Percentiles rank a stretch among this genome's conserved stretches.
These are phyloP conservation scores for Rhagophthalmus giganteus DNA, from an alignment of 2,888 invertebrate genomes.

Conservation along the genomic window DNA sequence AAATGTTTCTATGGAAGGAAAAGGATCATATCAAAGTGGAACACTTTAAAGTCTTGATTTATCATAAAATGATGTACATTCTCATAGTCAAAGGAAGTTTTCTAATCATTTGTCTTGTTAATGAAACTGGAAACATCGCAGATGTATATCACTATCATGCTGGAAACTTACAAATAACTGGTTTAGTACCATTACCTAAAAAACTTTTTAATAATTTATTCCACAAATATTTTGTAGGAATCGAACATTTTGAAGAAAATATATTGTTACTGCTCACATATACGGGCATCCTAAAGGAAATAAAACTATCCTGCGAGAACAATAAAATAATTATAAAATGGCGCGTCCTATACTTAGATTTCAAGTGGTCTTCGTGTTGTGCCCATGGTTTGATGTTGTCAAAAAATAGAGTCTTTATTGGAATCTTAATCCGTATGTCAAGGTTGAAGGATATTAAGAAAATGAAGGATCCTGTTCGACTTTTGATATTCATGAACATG, in stretches of 20 bases:
- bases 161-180: conserved; percentile 45
- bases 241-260: conserved; percentile 42
- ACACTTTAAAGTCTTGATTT: conserved; percentile 40
- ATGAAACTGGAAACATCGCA: conserved; percentile 41
- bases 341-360: conserved; percentile 41
- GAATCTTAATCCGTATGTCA: conserved; percentile 42
- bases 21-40: conserved; percentile 41
- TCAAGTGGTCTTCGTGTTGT: conserved; percentile 42
- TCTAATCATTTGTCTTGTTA: conserved; percentile 42
- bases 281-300: conserved; percentile 44
- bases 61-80: conserved; percentile 40
- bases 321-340: conserved; percentile 43
- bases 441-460: conserved; percentile 39
- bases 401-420: conserved; percentile 43
- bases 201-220: neutral
- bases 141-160: conserved; percentile 40
- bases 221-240: conserved; percentile 39
- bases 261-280: conserved; percentile 42
- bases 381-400: conserved; percentile 46
- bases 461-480: conserved; percentile 37
- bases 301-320: conserved; percentile 39
- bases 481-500: conserved; percentile 43
- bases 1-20: conserved; percentile 39
- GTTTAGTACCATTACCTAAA: too few relatives aligned
- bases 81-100: conserved; percentile 42